Base-by-base conservation (phyloP, 2,888 invertebrate species). In the Clivina fossor region DNA sequence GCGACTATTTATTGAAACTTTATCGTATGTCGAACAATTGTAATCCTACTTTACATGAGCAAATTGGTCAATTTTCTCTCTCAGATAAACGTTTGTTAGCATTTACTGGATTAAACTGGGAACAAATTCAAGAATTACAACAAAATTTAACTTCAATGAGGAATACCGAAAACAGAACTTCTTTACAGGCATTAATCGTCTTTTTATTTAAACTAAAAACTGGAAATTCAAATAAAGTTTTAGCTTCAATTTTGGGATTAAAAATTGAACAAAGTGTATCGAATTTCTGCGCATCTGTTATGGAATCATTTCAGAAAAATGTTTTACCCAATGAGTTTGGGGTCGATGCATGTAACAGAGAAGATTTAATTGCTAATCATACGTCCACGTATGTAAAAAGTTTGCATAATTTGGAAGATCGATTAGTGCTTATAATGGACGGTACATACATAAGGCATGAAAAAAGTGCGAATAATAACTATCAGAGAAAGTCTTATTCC, bases 391-490 rank as follows among this genome's bases (percentile, higher is more conserved):
- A 16, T 11, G 58, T 51, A 3, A 46, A 47, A 50, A 47, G 41
- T 18, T 37, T 59, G 16, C 44, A 40, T 35, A 16, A 53, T n/a
- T 7, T 54, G 1, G 11, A 49, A 5, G 11, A 55, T 16, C 46
- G 44, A 38, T 43, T 60, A 28, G 19, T 40, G 1, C 1, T 62
- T 2, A 63, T 63, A 33, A 58, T 41, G 26, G 60, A 62, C 44
- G 63, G 62, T 1, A 62, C 62, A 8, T 63, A 63, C 24, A 15
- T 57, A 1, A 46, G 56, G 2, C 62, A 61, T 54, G 32, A 63
- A 43, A 62, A 59, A 44, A 62, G 59, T 43, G 2, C 19, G 0
- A 59, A 59, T 16, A 60, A 60, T 47, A 35, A 49, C 19, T 59
- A 60, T 18, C 62, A 62, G 13, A n/a, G 60, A 9, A 59, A 48